Base-by-base conservation (phyloP, 2,113 vertebrate genomes). In the Puntigrus tetrazona region DNA sequence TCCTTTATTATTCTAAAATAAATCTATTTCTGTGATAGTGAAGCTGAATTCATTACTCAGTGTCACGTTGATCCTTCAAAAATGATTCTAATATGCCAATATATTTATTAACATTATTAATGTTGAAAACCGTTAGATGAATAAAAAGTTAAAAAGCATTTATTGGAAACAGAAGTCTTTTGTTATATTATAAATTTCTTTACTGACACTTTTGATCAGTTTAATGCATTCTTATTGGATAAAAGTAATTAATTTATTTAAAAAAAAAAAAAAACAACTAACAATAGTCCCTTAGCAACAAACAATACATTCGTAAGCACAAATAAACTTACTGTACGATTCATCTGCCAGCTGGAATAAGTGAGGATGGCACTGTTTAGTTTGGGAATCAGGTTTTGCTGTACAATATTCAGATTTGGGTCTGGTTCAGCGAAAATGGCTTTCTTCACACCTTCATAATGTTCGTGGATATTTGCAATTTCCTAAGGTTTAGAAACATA, bases 371-470 rank as follows among this genome's bases (percentile, higher is more conserved):
- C 55, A 61, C 91, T 88, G 69, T 92, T 95, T 5, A 99, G 92
- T 85, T 87, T 93, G 50, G 94, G 90, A 31, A 95, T 91, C 74
- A 97, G 93, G 57, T 97, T 94, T 75, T 94, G 92, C 52, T 93
- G 95, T 89, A 95, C 92, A 90, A 99, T 92, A 86, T 88, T 93
- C 22, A 97, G 38, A 0, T 94, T 87, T 2, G 93, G 87, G 13
- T 91, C 92, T 7, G 92, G 86, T 18, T 92, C 83, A 20, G 87
- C 69, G 13, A 90, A 94, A 78, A 95, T 91, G 2, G 90, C 82
- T 6, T 91, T 90, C 87, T 99, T 99, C 93, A 97, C 92, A 86
- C 93, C 95, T 78, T 95, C 93, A 76, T 99, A 99, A 89, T 96
- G 94, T 0, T 95, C 89, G 0, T 99, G 95, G 87, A 99, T 87